Conservation (phyloP, 2,888 invertebrate species). For the Eulithis prunata region DNA sequence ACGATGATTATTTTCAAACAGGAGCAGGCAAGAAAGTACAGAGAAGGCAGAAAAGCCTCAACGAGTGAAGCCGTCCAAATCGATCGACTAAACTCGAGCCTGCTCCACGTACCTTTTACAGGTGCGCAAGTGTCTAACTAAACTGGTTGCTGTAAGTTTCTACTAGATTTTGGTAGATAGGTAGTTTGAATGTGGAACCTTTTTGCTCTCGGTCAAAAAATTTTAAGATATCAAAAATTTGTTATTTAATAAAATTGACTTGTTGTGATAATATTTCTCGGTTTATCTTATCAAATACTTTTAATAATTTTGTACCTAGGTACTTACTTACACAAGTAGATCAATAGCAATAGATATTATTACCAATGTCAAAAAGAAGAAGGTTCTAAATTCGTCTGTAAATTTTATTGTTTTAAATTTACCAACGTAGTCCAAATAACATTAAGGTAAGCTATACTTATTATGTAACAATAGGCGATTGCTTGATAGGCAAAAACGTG, state of each 20-base stretch:
- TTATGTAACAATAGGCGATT: not conserved
- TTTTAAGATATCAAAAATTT: not conserved
- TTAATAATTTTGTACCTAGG: no score
- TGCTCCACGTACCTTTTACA: slow-evolving; percentile 30
- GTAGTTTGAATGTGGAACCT: slow-evolving; percentile 53
- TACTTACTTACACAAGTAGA: no score
- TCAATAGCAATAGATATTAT: no score
- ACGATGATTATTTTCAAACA: slow-evolving; percentile 48
- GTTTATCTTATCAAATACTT: no score
- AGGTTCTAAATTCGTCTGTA: no score
- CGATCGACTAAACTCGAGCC: slow-evolving; percentile 65
- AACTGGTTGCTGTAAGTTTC: slow-evolving; percentile 52
- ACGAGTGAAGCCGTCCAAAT: slow-evolving; percentile 80
- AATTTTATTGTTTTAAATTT: not conserved
- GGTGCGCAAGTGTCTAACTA: slow-evolving; percentile 35
- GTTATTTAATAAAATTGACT: no score
- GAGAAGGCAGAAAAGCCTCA: slow-evolving; percentile 66
- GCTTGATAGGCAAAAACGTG: slow-evolving; percentile 2
- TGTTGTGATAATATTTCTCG: no score
- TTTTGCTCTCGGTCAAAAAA: slow-evolving; percentile 39
- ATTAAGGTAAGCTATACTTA: not conserved
- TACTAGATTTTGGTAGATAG: slow-evolving; percentile 62
- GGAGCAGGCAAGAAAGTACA: slow-evolving; percentile 76
- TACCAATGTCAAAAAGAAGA: no score
- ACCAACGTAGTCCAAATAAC: not conserved